phyloP scores from a whole-genome alignment of 2,113 vertebrate genomes.

The Naja naja region DNA sequence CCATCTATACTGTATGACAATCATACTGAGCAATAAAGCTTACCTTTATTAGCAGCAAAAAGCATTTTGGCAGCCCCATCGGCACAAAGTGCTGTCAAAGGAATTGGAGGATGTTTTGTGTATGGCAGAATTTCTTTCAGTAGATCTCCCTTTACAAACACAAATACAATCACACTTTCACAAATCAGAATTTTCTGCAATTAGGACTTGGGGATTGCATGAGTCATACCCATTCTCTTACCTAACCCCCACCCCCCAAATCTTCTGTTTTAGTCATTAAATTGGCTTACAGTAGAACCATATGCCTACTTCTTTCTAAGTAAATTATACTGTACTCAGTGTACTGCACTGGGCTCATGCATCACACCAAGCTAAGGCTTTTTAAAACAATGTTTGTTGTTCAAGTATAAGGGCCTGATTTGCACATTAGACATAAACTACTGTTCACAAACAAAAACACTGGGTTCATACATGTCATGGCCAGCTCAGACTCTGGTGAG shows the following conservation, averaged over 20 bases:
- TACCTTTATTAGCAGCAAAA: constrained; percentile 65
- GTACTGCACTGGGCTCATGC: neutral
- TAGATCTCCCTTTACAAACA: constrained; percentile 63
- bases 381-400: neutral
- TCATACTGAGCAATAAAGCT: constrained; percentile 34
- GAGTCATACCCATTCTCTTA: neutral
- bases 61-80: constrained; percentile 59
- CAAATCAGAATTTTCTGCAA: neutral
- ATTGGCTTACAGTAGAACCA: neutral
- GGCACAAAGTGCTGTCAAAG: constrained; percentile 62
- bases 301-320: neutral
- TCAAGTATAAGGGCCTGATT: neutral
- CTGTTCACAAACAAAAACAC: neutral
- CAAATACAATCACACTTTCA: neutral
- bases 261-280: neutral
- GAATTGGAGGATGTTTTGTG: constrained; percentile 64
- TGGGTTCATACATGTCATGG: neutral
- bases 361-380: neutral
- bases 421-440: neutral
- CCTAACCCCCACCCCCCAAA: neutral
- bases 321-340: neutral
- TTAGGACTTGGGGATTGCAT: neutral
- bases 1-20: neutral
- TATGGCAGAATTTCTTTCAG: constrained; percentile 67
- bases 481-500: neutral